Evolutionary conservation across 2,113 vertebrate species (phyloP), one percentile per base, ranked within the genome.

Genomic region (Accipiter virgatus): DNA sequence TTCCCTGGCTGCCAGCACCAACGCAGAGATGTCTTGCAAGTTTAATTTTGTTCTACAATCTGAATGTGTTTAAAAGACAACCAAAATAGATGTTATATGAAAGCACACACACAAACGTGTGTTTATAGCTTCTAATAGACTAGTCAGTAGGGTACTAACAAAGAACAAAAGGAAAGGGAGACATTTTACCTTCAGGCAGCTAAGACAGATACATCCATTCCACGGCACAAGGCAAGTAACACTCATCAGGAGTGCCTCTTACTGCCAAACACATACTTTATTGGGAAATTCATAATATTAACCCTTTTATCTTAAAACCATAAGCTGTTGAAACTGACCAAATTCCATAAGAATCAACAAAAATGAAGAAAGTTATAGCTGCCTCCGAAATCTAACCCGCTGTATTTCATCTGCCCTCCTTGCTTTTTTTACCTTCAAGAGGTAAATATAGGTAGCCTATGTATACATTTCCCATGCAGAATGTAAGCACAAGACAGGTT

Each of bases 381-480:
- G 11, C 13, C 40, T 27, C 3, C 1, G 2, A 55, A 55, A 90
- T 70, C 25, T 36, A 21, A 52, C 34, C 56, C 38, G 31, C 11
- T 12, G 1, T 6, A 11, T 13, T 25, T 32, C 56, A 53, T 16
- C 50, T n/a, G 18, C 14, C 70, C 20, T 66, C 50, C 38, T 26
- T 43, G 8, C 27, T 17, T 56, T 62, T 62, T 40, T 32, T 38
- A 38, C 50, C 23, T 65, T 21, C 16, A 40, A 32, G 99, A 59
- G 56, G 66, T 95, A 72, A 61, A 3, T 8, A n/a, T 2, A 40
- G 26, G 29, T 2, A 58, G n/a, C 7, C 62, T 31, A 6, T 2
- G 0, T 1, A 48, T 3, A 40, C 25, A 67, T 29, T 11, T 77
- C 25, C 85, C 74, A 73, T 3, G 7, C 58, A 80, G 26, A 50